Conservation (phyloP, 37 sponge, comb jelly and placozoan genomes). For the Aplysina aerophoba region DNA sequence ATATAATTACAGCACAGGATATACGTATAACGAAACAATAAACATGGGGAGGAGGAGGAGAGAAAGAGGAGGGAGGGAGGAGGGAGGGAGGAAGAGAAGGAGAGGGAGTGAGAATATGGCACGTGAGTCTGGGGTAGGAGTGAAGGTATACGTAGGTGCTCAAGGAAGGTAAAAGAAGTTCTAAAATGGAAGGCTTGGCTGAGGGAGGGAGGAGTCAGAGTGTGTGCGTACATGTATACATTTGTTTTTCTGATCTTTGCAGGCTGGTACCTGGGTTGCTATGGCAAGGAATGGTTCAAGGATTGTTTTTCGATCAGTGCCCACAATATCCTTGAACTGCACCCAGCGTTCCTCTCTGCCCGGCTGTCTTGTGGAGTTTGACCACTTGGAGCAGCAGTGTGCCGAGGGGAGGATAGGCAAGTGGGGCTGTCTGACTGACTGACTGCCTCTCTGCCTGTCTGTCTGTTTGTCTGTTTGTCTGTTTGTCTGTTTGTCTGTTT, state of each 20-base stretch:
- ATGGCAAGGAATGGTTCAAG: not conserved
- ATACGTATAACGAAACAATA: too few species aligned
- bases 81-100: not conserved
- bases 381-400: slow-evolving; percentile 31
- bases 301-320: not conserved
- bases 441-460: not conserved
- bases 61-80: not conserved
- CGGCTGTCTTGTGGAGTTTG: slow-evolving; percentile 2
- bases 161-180: too few species aligned
- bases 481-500: too few species aligned
- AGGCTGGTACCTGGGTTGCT: not conserved
- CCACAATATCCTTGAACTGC: not conserved
- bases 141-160: too few species aligned
- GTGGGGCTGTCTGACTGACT: slow-evolving; percentile 14
- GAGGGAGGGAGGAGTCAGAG: not conserved
- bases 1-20: too few species aligned
- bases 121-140: too few species aligned
- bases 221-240: not conserved
- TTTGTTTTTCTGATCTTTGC: not conserved
- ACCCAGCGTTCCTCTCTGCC: not conserved
- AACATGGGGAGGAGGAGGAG: not conserved
- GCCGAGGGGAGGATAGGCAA: slow-evolving; percentile 10
- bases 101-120: slow-evolving; percentile 3
- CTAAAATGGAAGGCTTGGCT: too few species aligned
- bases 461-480: too few species aligned